Base-by-base conservation (phyloP, 2,888 invertebrate species). In the Euzophera pinguis region DNA sequence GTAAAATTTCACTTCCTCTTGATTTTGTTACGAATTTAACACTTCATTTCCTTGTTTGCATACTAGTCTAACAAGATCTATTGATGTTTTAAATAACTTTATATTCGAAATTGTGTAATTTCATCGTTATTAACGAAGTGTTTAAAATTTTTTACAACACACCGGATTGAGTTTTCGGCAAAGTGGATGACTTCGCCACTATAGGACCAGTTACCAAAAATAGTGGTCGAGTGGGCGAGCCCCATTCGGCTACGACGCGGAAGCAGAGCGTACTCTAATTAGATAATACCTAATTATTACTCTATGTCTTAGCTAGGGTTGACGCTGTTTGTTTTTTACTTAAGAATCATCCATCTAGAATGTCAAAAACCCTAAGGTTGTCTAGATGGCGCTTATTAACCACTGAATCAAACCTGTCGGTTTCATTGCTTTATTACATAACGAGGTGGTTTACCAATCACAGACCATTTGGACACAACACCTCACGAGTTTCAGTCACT, bases 141-240 rank as follows among this genome's bases (percentile, higher is more conserved):
- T 16, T 57, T 71, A 69, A n/a, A n/a, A n/a, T n/a, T n/a, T n/a
- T n/a, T n/a, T n/a, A n/a, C n/a, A n/a, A 71, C 65, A 63, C 58
- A 59, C 58, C 61, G 62, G 59, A 41, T 47, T 56, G 52, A 60
- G 60, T 64, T 32, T 45, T 45, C 10, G 32, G 29, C 9, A 14
- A 13, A 9, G 34, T 29, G 9, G 45, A 45, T 45, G 32, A 14
- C 45, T 45, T 27, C 63, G 61, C 60, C 62, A 56, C 53, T 56
- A 51, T 35, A 58, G 65, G 62, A 64, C 84, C 77, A 78, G 80
- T 71, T 83, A 67, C 85, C 85, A 73, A 80, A 85, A 75, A 78
- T 65, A 77, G 78, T 61, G 56, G 29, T 61, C 71, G 65, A 17
- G 63, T 73, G 65, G 45, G 45, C 32, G 45, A 32, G n/a, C 6